Evolutionary conservation across 2,888 invertebrate species (phyloP), one percentile per base, ranked within the genome.

Genomic region (Andrena bicolor): DNA sequence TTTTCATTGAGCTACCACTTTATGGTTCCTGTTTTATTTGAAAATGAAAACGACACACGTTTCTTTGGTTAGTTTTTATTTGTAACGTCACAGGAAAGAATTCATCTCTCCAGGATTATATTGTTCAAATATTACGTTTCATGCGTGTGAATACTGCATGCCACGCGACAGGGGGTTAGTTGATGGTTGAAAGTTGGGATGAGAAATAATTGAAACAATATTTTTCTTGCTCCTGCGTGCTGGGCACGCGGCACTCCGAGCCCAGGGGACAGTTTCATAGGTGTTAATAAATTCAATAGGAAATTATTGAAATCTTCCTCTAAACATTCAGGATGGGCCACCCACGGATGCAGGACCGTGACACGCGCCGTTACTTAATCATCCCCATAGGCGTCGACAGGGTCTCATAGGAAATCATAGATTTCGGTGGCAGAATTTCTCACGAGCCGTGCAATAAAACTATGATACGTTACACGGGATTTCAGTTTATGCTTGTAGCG

Each of bases 291-390:
- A 82, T 83, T 82, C 75, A 83, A 83, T 82, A 63, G 61, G 64
- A 84, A 81, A 87, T 84, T 76, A 86, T 81, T 84, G 74, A 76
- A 82, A 84, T 81, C 82, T 87, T 81, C 77, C 84, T 87, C 65
- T 63, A 63, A 70, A 75, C 68, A 35, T 61, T 30, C 51, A 66
- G 65, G 48, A 81, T 65, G 75, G 84, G 49, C 84, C 84, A 82
- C 84, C 84, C 84, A 84, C 85, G 80, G 51, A 58, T 35, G 32
- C 26, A 26, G 61, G 13, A 8, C 41, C 69, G 53, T 61, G 86
- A 84, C 87, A 82, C 77, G 83, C 80, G 82, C 61, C 83, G 28
- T 35, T 85, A 63, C 80, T 79, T 77, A 73, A 70, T 61, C 69
- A 53, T 53, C 41, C 20, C 60, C 73, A 79, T 72, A 70, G 77